Percentiles rank a stretch among this genome's conserved stretches.
These are phyloP conservation scores for Chrysolina oricalcia DNA, from an alignment of 2,888 invertebrate species.

Conservation along the genomic window DNA sequence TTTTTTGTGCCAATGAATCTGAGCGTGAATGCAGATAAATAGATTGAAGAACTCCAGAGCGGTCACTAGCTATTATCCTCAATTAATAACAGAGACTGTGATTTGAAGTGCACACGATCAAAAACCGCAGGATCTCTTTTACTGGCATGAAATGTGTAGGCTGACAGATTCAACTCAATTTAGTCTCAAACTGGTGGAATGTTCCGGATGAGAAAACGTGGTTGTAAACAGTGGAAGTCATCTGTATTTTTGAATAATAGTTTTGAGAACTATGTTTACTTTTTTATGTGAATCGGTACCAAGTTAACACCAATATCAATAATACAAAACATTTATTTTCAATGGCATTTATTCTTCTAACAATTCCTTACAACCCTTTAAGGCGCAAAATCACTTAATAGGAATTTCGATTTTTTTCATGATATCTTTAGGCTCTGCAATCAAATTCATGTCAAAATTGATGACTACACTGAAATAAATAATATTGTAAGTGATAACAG, in stretches of 20 bases:
- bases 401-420: too few relatives aligned
- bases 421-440: too few relatives aligned
- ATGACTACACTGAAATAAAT: too few relatives aligned
- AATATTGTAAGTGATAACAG: too few relatives aligned
- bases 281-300: too few relatives aligned
- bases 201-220: neutral
- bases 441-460: too few relatives aligned
- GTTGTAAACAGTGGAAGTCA: neutral
- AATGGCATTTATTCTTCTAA: too few relatives aligned
- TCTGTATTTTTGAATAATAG: neutral
- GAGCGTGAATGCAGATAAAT: constrained; percentile 45
- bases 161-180: constrained; percentile 11
- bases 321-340: too few relatives aligned
- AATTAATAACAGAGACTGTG: constrained; percentile 54
- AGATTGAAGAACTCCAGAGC: constrained; percentile 48
- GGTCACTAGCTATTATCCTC: constrained; percentile 51
- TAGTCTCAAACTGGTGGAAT: neutral
- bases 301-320: too few relatives aligned
- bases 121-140: constrained; percentile 32
- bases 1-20: constrained; percentile 53
- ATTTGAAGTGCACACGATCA: constrained; percentile 44
- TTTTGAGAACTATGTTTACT: too few relatives aligned
- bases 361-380: too few relatives aligned
- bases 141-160: constrained; percentile 6
- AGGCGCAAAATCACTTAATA: too few relatives aligned